A percentile compares a stretch with the other conserved stretches of the same genome.
Evolutionary conservation across 2,797 vertebrate genomes (phyloP).

Genomic region (Amazona ochrocephala): DNA sequence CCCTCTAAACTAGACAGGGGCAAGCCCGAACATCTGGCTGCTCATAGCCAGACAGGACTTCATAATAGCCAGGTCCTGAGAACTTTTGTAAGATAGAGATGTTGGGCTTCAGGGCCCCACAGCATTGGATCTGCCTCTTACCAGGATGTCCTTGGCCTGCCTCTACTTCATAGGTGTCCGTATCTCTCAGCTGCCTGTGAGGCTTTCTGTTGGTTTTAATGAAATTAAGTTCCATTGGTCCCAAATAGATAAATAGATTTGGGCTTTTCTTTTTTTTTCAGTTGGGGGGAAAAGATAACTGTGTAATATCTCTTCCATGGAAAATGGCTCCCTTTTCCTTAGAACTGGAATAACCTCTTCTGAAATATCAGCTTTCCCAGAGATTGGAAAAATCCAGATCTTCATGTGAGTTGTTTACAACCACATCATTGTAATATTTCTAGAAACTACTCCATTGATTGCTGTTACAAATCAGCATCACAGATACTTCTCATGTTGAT

Average conservation of each 20-base stretch:
- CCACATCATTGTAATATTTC: background rate
- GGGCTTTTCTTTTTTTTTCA: background rate
- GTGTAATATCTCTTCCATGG: background rate
- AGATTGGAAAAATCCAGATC: background rate
- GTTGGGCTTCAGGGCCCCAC: background rate
- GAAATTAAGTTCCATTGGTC: background rate
- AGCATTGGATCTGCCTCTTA: background rate
- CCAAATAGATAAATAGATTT: background rate
- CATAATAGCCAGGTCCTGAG: background rate
- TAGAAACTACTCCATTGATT: background rate
- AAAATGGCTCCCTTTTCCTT: background rate
- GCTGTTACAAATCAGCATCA: constrained; percentile 8
- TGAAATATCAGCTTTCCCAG: constrained; percentile 10
- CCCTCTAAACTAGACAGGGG: background rate
- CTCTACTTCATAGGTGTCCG: background rate
- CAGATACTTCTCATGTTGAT: background rate
- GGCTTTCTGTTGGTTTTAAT: background rate
- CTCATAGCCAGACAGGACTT: background rate
- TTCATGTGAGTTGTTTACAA: background rate
- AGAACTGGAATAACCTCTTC: background rate
- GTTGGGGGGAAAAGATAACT: background rate
- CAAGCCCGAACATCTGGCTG: background rate
- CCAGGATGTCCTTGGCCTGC: background rate
- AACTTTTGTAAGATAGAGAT: background rate
- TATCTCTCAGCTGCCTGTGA: background rate